A percentile compares a stretch with the other conserved stretches of the same genome.
These are phyloP conservation scores for Ceratoteleas bidentatus DNA, from an alignment of 1,140 invertebrate species.

Conservation along the genomic window DNA sequence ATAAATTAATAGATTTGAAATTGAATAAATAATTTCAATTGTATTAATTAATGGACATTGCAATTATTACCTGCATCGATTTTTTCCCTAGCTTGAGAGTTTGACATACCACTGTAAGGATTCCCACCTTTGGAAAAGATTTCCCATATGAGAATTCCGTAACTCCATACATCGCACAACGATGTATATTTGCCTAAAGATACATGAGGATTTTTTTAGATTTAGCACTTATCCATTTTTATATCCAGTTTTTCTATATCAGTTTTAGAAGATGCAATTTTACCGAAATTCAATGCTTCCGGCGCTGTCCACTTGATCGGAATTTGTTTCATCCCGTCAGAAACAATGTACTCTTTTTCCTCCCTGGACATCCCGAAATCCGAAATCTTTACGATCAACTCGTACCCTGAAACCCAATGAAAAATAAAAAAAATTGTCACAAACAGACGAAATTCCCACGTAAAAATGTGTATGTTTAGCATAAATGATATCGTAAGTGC, in stretches of 20 bases:
- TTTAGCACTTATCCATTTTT: background rate
- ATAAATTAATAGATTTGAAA: too few relatives aligned
- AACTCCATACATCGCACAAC: conserved; percentile 99
- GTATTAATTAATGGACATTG: too few relatives aligned
- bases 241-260: too few relatives aligned
- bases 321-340: conserved; percentile 98
- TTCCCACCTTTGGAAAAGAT: conserved; percentile 96
- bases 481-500: too few relatives aligned
- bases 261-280: too few relatives aligned
- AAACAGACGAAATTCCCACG: too few relatives aligned
- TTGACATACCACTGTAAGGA: conserved; percentile 96
- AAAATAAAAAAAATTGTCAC: background rate
- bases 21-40: too few relatives aligned
- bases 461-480: too few relatives aligned
- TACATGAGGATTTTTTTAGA: background rate
- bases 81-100: conserved; percentile 94
- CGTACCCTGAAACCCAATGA: conserved; percentile 82
- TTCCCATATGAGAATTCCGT: conserved; percentile 98
- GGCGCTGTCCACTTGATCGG: conserved; percentile 99
- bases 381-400: conserved; percentile 96
- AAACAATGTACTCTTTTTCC: conserved; percentile 98
- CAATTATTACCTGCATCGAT: conserved; percentile 91
- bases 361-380: conserved; percentile 99
- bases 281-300: conserved; percentile 97
- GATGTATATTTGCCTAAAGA: conserved; percentile 97